These are phyloP conservation scores for Danionella dracula DNA, from an alignment of 2,797 vertebrate genomes.

Conservation along the genomic window DNA sequence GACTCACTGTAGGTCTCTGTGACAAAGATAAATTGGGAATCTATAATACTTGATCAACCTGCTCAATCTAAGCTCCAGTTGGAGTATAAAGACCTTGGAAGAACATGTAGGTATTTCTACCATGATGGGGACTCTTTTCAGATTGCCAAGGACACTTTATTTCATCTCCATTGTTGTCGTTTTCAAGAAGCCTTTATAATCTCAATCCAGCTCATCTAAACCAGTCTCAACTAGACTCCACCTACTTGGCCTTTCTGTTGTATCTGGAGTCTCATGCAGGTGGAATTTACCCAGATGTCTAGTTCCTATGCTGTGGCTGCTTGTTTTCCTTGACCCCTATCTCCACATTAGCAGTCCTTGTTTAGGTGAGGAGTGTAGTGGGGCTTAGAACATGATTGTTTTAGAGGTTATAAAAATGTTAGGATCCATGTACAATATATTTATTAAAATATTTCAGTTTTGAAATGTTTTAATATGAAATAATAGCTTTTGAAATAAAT, in stretches of 20 bases:
- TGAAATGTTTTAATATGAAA: no score
- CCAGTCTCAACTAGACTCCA: constrained; percentile 17
- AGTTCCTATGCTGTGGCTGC: constrained; percentile 38
- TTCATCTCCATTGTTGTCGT: constrained; percentile 39
- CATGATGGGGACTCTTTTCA: constrained; percentile 48
- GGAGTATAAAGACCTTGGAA: constrained; percentile 26
- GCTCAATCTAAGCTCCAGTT: not conserved
- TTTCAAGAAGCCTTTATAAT: constrained; percentile 43
- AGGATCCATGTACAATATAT: no score
- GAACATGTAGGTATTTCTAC: constrained; percentile 33
- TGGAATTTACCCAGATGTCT: constrained; percentile 42
- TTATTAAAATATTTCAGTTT: no score
- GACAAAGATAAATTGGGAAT: not conserved
- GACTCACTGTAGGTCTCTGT: no score
- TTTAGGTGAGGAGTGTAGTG: no score
- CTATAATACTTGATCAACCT: not conserved
- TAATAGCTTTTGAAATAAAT: no score
- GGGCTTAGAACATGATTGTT: no score
- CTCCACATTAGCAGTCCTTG: no score
- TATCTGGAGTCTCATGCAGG: no score
- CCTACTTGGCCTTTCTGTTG: constrained; percentile 38
- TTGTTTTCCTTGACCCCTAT: constrained; percentile 6
- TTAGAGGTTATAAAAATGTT: no score
- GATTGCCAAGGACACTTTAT: constrained; percentile 55
- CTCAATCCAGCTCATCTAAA: constrained; percentile 54